These are phyloP conservation scores for Oxygymnocypris stewartii DNA, from an alignment of 2,113 vertebrate genomes.

Conservation along the genomic window DNA sequence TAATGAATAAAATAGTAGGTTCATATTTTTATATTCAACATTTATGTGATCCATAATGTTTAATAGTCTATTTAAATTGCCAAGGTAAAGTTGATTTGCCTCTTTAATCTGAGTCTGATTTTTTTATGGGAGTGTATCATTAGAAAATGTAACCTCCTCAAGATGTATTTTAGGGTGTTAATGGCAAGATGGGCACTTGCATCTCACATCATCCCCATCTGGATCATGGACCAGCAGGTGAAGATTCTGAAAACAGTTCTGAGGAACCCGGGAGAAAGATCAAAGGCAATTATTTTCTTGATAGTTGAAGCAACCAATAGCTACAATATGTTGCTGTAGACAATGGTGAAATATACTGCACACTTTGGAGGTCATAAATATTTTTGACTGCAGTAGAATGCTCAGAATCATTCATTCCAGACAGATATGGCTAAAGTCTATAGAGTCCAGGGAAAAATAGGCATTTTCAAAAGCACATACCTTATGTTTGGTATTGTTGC, in stretches of 20 bases:
- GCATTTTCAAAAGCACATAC: conserved; percentile 48
- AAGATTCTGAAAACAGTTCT: conserved; percentile 68
- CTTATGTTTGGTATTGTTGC: conserved; percentile 63
- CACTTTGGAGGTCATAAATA: neutral
- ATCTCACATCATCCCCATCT: conserved; percentile 70
- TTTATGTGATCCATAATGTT: neutral
- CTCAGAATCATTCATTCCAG: neutral
- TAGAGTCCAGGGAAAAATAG: neutral
- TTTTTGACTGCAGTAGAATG: neutral
- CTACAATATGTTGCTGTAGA: neutral
- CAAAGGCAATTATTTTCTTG: neutral
- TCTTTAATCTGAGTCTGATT: neutral
- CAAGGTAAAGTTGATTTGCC: neutral
- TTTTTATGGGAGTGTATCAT: neutral
- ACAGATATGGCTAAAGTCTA: neutral
- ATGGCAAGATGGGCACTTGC: conserved; percentile 49
- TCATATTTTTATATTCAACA: neutral
- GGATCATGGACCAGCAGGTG: conserved; percentile 71
- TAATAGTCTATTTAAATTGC: neutral
- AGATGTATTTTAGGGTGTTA: conserved; percentile 56
- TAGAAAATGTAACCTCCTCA: conserved; percentile 58
- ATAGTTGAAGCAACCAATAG: neutral
- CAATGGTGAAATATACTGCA: neutral
- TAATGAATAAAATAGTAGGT: no score
- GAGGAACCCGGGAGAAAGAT: conserved; percentile 62